Base-by-base conservation (phyloP, 2,797 vertebrate genomes). In the Ataeniobius toweri region DNA sequence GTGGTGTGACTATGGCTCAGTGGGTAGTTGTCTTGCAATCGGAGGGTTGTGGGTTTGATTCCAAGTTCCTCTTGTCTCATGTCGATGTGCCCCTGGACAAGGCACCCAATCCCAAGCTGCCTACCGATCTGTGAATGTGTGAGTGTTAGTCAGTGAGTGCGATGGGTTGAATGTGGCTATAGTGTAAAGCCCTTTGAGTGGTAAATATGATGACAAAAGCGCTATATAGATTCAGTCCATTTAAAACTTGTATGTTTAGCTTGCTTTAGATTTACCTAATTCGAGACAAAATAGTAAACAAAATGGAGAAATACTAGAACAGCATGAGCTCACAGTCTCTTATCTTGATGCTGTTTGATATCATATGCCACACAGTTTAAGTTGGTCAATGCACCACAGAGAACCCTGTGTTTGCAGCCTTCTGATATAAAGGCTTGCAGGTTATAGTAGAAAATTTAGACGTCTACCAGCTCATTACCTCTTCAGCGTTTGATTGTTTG, bases 281-380 rank as follows among this genome's bases (percentile, higher is more conserved):
- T n/a, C 41, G 26, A 46, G 41, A 69, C 24, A 69, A 69, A 69
- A 69, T 4, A 26, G 36, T 36, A 36, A 18, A 51, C 13, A 51
- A 51, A 51, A 51, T 14, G 16, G 0, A 50, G 24, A 48, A 69
- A 26, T 46, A 69, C 44, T 16, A 44, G 44, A n/a, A 70, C 67
- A 70, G 67, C n/a, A 70, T 26, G 41, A n/a, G 41, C n/a, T 70
- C 41, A 46, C 41, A 5, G 13, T 70, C 58, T 59, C 44, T 70
- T 48, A 70, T 70, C 67, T 70, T 70, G 41, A 22, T 70, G 67
- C 67, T 26, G 41, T 70, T 46, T 70, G 67, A 67, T 70, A 26
- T 16, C 24, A 48, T 70, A 24, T n/a, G 14, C 67, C 41, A 48
- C 44, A 48, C 12, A 26, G 67, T 70, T 28, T 46, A 69, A 26